Conservation (phyloP, 2,113 vertebrate species). For the Odobenus rosmarus region DNA sequence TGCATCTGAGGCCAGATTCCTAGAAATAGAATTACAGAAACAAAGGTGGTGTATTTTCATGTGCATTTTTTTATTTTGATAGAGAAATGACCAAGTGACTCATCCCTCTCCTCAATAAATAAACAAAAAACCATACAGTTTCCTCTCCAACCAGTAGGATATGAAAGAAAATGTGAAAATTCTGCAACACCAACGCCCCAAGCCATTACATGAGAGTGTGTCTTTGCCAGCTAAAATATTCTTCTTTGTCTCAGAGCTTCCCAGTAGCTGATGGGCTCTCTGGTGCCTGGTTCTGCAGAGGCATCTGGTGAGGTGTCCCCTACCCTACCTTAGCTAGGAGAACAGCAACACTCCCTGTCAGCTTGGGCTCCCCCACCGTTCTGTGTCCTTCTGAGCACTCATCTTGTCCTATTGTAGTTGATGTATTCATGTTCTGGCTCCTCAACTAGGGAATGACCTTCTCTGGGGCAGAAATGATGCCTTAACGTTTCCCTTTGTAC, state of each 20-base stretch:
- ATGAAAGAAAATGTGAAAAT: background rate
- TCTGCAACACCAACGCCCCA: background rate
- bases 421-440: background rate
- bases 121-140: background rate
- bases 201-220: background rate
- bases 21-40: conserved; percentile 28
- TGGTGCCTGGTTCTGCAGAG: background rate
- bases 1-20: background rate
- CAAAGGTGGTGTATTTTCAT: background rate
- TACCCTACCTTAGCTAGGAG: background rate
- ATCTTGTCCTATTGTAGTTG: background rate
- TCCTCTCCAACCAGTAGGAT: background rate
- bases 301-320: background rate
- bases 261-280: background rate
- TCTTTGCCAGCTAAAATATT: background rate
- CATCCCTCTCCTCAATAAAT: background rate
- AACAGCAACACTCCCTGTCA: background rate
- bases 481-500: background rate
- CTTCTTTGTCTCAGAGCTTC: background rate
- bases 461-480: background rate
- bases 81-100: background rate
- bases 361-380: accelerated
- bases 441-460: background rate
- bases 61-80: conserved; percentile 34
- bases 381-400: background rate